A percentile compares a stretch with the other conserved stretches of the same genome.
Evolutionary conservation across 1,140 invertebrate species (phyloP).

Genomic region (Zaprionus nigranus): DNA sequence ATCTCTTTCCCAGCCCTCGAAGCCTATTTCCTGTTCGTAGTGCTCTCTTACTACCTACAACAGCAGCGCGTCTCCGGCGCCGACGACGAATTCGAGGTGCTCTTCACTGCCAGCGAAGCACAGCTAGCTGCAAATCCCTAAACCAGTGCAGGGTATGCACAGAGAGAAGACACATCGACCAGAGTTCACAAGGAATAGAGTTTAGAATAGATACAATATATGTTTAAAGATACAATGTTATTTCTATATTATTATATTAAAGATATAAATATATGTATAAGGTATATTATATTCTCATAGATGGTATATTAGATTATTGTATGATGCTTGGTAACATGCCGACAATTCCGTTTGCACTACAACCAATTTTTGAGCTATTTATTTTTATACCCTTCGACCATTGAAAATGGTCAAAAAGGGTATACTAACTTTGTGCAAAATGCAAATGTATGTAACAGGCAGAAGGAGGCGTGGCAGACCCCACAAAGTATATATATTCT

Average conservation of each 20-base stretch:
- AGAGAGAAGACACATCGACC: no score
- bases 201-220: neutral
- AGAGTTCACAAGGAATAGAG: neutral
- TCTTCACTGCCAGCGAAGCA: slow-evolving; percentile 27
- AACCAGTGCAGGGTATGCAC: neutral
- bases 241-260: neutral
- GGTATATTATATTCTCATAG: slow-evolving; percentile 8
- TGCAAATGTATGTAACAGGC: no score
- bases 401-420: no score
- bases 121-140: neutral
- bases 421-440: no score
- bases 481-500: no score
- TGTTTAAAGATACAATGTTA: neutral
- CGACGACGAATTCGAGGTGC: slow-evolving; percentile 47
- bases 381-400: no score
- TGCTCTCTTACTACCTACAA: slow-evolving; percentile 41
- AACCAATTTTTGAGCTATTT: slow-evolving; percentile 82
- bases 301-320: neutral
- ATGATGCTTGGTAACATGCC: slow-evolving; percentile 50
- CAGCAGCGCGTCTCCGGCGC: slow-evolving; percentile 2
- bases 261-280: neutral
- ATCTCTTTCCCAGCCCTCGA: slow-evolving; percentile 37
- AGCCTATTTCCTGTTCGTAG: slow-evolving; percentile 47
- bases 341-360: slow-evolving; percentile 68
- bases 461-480: no score